Base-by-base conservation (phyloP, 2,113 vertebrate species). In the Halichoerus grypus region DNA sequence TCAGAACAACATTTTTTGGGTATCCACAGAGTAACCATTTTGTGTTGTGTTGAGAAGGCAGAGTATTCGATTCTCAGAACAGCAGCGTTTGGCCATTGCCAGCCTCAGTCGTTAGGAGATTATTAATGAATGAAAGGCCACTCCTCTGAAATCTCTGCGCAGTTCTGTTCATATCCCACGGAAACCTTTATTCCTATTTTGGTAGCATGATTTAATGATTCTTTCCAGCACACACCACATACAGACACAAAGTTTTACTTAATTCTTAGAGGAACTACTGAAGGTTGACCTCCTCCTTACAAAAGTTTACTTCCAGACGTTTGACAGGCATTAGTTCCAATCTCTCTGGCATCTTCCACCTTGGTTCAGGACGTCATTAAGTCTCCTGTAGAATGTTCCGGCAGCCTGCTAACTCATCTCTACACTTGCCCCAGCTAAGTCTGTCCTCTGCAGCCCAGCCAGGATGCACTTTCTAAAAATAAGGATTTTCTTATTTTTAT, bases 401-500 rank as follows among this genome's bases (percentile, higher is more conserved):
- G 5, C 7, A 46, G 39, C 12, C 31, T 12, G 49, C 53, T 79
- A 19, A 15, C 19, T 7, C 1, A 76, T 55, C 16, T 71, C 81
- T 61, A 24, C 36, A 22, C 5, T 22, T n/a, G 26, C 19, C 49
- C 6, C 9, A 9, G 19, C 15, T n/a, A 31, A n/a, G 26, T 28
- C 49, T 90, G 24, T 65, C 22, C n/a, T 81, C 63, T 46, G 67
- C 26, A 24, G 21, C 5, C 22, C 2, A 88, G 36, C 28, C 59
- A 61, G 16, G 22, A 8, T 22, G 28, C 2, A 4, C 36, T 71
- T 67, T 49, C 42, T 96, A 85, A 93, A 96, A 74, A 80, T 61
- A 79, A 93, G 21, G 51, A 6, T 42, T 74, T 97, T 84, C 55
- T 76, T 79, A 82, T 83, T 71, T 77, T 91, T 67, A 80, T 94